phyloP scores from a whole-genome alignment of 2,113 vertebrate species.

The Xiphias gladius region DNA sequence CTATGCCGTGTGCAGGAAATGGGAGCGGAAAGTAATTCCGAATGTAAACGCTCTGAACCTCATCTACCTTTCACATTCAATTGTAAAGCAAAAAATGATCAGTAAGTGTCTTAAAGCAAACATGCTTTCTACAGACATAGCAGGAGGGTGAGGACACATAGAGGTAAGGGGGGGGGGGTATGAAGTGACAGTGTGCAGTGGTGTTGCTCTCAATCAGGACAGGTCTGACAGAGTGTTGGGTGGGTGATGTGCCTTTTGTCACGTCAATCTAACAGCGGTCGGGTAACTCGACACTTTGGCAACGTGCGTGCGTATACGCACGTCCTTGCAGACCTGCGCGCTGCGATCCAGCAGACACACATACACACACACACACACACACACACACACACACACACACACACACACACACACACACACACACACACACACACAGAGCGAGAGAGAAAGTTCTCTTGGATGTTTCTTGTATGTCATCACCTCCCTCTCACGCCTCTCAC shows the following conservation, averaged over 20 bases:
- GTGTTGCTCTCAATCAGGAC: conserved; percentile 37
- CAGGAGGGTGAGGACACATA: not conserved
- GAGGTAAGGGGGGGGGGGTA: conserved; percentile 20
- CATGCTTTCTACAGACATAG: not conserved
- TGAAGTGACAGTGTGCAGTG: conserved; percentile 13
- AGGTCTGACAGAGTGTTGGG: conserved; percentile 58
- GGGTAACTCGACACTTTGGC: conserved; percentile 53
- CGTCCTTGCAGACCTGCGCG: conserved; percentile 5
- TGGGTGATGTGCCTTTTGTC: conserved; percentile 65
- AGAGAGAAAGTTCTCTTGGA: conserved; percentile 58
- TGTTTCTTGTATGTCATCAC: conserved; percentile 58
- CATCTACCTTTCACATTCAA: not conserved
- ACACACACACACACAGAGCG: conserved; percentile 24
- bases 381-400: conserved; percentile 42
- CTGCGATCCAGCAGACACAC: conserved; percentile 3
- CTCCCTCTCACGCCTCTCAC: conserved; percentile 68
- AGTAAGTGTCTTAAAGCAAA: not conserved
- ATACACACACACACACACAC: conserved; percentile 36
- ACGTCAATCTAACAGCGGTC: conserved; percentile 55
- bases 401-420: conserved; percentile 30
- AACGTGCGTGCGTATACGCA: conserved; percentile 15
- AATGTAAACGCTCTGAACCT: not conserved
- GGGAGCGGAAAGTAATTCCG: not conserved
- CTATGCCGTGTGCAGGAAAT: too few species aligned
- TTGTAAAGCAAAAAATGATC: not conserved